These are phyloP conservation scores for Antedon mediterranea DNA, from an alignment of 53 echinoderm and acorn worm species.

Conservation along the genomic window DNA sequence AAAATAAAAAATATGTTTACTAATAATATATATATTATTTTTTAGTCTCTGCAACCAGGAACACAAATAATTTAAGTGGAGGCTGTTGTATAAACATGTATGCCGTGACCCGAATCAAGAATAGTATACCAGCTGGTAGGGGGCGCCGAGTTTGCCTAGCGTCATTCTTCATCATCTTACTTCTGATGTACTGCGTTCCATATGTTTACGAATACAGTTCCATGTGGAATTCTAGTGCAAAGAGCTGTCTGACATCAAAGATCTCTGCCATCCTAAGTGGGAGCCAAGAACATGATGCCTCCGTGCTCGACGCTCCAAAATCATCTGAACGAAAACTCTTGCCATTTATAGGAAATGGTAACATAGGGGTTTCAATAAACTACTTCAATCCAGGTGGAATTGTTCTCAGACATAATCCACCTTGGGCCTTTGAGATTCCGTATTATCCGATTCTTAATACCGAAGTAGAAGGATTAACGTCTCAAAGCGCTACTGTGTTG, in stretches of 20 bases:
- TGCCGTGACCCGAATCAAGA: neutral
- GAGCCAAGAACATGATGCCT: neutral
- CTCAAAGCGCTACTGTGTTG: constrained; percentile 60
- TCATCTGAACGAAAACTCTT: constrained; percentile 24
- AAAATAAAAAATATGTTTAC: no score
- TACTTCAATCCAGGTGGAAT: constrained; percentile 45
- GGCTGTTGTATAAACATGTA: neutral
- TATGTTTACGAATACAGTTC: neutral
- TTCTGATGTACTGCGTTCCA: neutral
- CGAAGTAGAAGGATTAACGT: constrained; percentile 33
- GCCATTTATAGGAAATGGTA: constrained; percentile 75
- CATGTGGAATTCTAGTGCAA: neutral
- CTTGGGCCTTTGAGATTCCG: constrained; percentile 44
- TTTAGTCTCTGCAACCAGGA: neutral
- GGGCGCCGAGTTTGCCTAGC: neutral
- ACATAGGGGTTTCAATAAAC: constrained; percentile 56
- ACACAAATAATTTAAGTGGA: neutral
- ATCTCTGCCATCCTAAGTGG: neutral
- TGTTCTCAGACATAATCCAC: constrained; percentile 30
- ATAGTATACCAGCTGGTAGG: neutral
- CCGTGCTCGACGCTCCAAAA: neutral
- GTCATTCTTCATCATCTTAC: neutral
- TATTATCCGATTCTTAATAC: constrained; percentile 62
- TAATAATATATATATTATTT: neutral
- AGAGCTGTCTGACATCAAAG: neutral